Evolutionary conservation across 1,140 invertebrate species (phyloP).

Genomic region (Anastatus disparis): DNA sequence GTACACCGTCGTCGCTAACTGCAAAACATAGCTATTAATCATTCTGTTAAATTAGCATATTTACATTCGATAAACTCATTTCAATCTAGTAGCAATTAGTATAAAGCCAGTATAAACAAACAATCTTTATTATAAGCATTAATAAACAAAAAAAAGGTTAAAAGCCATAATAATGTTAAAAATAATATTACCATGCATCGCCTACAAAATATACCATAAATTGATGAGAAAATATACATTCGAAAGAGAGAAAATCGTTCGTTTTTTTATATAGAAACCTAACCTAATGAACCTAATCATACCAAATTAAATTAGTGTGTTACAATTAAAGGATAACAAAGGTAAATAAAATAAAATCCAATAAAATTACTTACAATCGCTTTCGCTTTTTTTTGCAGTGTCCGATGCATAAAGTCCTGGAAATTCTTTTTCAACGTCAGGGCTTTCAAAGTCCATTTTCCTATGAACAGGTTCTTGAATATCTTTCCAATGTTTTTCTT

Average conservation of each 20-base stretch:
- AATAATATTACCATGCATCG: conserved; percentile 33
- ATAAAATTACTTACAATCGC: conserved; percentile 77
- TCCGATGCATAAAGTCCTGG: conserved; percentile 87
- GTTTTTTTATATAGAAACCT: conserved; percentile 29
- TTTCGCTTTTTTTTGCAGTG: conserved; percentile 80
- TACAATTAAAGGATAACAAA: conserved; percentile 22
- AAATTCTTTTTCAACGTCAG: conserved; percentile 90
- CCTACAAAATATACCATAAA: conserved; percentile 31
- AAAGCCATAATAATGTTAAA: conserved; percentile 17
- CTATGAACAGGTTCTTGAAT: too few species aligned
- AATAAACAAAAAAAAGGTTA: conserved; percentile 4
- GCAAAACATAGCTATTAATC: conserved; percentile 41
- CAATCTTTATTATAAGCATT: conserved; percentile 39
- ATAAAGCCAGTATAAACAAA: not conserved
- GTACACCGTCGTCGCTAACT: conserved; percentile 81
- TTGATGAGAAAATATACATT: conserved; percentile 22
- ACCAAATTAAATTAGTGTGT: conserved; percentile 24
- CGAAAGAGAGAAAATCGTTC: conserved; percentile 26
- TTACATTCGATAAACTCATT: too few species aligned
- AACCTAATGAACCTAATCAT: conserved; percentile 40
- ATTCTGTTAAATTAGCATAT: too few species aligned
- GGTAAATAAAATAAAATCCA: not conserved
- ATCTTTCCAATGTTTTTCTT: too few species aligned
- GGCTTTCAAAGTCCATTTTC: conserved; percentile 91
- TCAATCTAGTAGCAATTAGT: too few species aligned